Base-by-base conservation (phyloP, 64 coral and sea anemone species). In the Stylophora pistillata region DNA sequence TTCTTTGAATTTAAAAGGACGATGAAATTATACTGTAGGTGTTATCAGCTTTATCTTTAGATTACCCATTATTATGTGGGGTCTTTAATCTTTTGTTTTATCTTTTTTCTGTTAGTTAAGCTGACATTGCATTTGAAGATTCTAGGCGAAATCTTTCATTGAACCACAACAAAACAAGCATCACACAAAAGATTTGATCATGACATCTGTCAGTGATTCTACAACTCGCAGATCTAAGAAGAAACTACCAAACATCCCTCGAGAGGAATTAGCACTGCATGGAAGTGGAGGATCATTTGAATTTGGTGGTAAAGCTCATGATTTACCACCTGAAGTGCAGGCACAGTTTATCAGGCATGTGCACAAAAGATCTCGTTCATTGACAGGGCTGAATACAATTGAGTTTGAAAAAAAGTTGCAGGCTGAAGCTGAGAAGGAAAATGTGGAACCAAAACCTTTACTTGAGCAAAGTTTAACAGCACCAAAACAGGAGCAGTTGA, bases 241-340 rank as follows among this genome's bases (percentile, higher is more conserved):
- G 41, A 88, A 87, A 70, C 76, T 96, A 15, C 94, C 94, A 26
- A 76, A 96, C 20, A 93, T 92, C 30, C 94, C 94, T 28, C 65
- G 82, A 61, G 58, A 88, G 14, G 90, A 91, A 59, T 18, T 91
- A 41, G 90, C 90, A 47, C 73, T 81, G 29, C 81, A 91, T 86
- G 76, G 70, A 26, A 74, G 53, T 20, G 18, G 25, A 18, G 53
- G 56, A 34, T 41, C 16, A 4, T 25, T 12, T 30, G 74, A 87
- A 12, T 13, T n/a, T 37, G 56, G 59, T 20, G 90, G 27, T 41
- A 74, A 28, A 72, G 76, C 87, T 17, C 86, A 77, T 56, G 81
- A 93, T 28, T 58, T 96, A 20, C 94, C 94, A 30, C 57, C 83
- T 30, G 87, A 93, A 60, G 91, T 96, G n/a, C 94, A 96, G 31